Base-by-base conservation (phyloP, 37 sponge, comb jelly and placozoan genomes). In the Hormiphora californensis region DNA sequence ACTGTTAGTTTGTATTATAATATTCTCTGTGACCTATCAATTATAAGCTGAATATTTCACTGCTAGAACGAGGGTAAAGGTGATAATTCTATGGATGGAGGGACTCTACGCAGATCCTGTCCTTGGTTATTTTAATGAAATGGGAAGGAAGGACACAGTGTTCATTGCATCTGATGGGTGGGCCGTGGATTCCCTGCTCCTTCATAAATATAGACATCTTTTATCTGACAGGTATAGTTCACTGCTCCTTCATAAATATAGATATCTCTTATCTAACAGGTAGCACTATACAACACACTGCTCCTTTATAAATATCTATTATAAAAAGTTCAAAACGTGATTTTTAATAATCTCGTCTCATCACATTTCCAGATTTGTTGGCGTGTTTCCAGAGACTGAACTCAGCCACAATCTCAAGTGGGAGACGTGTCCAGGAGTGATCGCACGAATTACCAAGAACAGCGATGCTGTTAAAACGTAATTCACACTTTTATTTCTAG, bases 51-150 rank as follows among this genome's bases (percentile, higher is more conserved):
- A n/a, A n/a, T n/a, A n/a, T n/a, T n/a, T n/a, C n/a, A n/a, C n/a
- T n/a, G n/a, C n/a, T n/a, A n/a, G n/a, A n/a, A n/a, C n/a, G 15
- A 73, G 27, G 12, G 35, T 33, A 3, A 73, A 27, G 23, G 81
- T 73, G 40, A 3, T 73, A 0, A 33, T 73, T 17, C 35, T 73
- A 25, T 73, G 81, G 81, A 73, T 73, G 81, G 81, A 73, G 81
- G 81, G 81, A 21, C 40, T 43, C 28, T 73, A 40, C 43, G 81
- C 44, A 1, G 44, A 5, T 7, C 40, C 21, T 43, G 81, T 73
- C n/a, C 81, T 73, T 1, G 81, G 43, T 21, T 73, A 40, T 19
- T 73, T 73, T 46, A 73, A 15, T n/a, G 43, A 4, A 2, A 36
- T 25, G 17, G 81, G 81, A 8, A 73, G 81, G 25, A 40, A 8